Percentiles rank a stretch among this genome's conserved stretches.
These are phyloP conservation scores for Corythucha ciliata DNA, from an alignment of 2,888 invertebrate species.

Conservation along the genomic window DNA sequence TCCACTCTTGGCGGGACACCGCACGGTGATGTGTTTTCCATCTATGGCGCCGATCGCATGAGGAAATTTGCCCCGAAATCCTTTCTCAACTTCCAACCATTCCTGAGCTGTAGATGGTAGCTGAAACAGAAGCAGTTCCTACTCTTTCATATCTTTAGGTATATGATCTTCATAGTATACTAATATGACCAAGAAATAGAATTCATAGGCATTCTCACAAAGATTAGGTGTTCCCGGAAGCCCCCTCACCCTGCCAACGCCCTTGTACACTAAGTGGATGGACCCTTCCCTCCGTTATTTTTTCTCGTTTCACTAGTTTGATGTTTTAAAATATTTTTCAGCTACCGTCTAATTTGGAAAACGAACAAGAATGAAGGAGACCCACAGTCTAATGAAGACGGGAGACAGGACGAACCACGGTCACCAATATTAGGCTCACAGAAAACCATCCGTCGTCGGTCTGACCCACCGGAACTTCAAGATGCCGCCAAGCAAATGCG, in stretches of 20 bases:
- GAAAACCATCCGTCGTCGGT: slow-evolving; percentile 19
- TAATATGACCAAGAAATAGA: too few relatives aligned
- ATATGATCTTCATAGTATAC: too few relatives aligned
- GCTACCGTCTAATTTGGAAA: not conserved
- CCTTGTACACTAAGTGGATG: too few relatives aligned
- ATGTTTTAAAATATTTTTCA: not conserved
- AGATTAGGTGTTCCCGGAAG: too few relatives aligned
- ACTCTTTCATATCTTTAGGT: too few relatives aligned
- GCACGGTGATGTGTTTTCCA: not conserved
- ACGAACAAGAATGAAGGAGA: not conserved
- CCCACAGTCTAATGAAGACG: not conserved
- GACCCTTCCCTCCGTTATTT: too few relatives aligned
- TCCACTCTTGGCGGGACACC: slow-evolving; percentile 35
- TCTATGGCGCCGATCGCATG: slow-evolving; percentile 1
- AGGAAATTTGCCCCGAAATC: slow-evolving; percentile 21
- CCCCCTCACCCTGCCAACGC: too few relatives aligned
- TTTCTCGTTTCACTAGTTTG: not conserved
- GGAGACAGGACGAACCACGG: not conserved
- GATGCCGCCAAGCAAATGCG: slow-evolving; percentile 24
- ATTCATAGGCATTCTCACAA: too few relatives aligned
- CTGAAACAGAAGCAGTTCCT: slow-evolving; percentile 25
- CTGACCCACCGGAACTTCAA: slow-evolving; percentile 24
- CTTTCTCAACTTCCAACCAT: slow-evolving; percentile 23
- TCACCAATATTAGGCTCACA: not conserved
- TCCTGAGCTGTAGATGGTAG: slow-evolving; percentile 24